Conservation (phyloP, 1,140 invertebrate genomes). For the Drosophila pseudoobscura region DNA sequence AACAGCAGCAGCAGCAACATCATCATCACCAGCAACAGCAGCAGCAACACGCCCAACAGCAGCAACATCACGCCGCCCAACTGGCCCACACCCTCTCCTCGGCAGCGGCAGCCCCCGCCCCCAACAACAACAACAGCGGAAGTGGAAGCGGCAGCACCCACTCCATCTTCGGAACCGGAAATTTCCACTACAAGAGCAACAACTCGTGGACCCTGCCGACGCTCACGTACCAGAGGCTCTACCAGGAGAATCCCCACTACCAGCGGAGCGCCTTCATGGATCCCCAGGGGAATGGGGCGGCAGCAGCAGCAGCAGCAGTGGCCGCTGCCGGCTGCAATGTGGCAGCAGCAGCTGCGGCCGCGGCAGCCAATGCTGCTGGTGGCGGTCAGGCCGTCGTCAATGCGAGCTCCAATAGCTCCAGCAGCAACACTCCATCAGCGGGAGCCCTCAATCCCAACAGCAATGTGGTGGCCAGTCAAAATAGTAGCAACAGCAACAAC, state of each 20-base stretch:
- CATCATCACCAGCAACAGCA: slow-evolving; percentile 52
- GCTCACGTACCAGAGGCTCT: slow-evolving; percentile 71
- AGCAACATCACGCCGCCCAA: slow-evolving; percentile 72
- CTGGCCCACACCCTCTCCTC: slow-evolving; percentile 63
- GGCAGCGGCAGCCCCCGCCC: slow-evolving; percentile 54
- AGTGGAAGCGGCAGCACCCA: slow-evolving; percentile 66
- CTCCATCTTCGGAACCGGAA: slow-evolving; percentile 79
- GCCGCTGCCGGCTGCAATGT: slow-evolving; percentile 32
- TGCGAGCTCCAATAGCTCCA: slow-evolving; percentile 1
- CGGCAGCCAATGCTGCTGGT: slow-evolving; percentile 8
- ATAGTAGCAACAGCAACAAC: slow-evolving; percentile 21
- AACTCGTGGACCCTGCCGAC: slow-evolving; percentile 80
- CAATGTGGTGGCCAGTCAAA: slow-evolving; percentile 9
- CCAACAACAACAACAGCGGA: slow-evolving; percentile 25
- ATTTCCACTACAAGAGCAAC: slow-evolving; percentile 82
- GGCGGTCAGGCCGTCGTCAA: slow-evolving; percentile 20
- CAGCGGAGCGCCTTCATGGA: slow-evolving; percentile 75
- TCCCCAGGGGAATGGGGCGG: slow-evolving; percentile 32
- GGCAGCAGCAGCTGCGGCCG: slow-evolving; percentile 31
- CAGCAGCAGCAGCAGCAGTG: slow-evolving; percentile 28
- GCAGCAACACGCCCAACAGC: slow-evolving; percentile 60
- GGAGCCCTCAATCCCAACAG: slow-evolving; percentile 4
- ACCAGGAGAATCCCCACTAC: slow-evolving; percentile 74
- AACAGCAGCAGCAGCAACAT: slow-evolving; percentile 30
- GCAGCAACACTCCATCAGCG: slow-evolving; percentile 21